Percentiles rank a stretch among this genome's conserved stretches.
Conservation (phyloP, 2,888 invertebrate genomes). For the Drosophila neotestacea region DNA sequence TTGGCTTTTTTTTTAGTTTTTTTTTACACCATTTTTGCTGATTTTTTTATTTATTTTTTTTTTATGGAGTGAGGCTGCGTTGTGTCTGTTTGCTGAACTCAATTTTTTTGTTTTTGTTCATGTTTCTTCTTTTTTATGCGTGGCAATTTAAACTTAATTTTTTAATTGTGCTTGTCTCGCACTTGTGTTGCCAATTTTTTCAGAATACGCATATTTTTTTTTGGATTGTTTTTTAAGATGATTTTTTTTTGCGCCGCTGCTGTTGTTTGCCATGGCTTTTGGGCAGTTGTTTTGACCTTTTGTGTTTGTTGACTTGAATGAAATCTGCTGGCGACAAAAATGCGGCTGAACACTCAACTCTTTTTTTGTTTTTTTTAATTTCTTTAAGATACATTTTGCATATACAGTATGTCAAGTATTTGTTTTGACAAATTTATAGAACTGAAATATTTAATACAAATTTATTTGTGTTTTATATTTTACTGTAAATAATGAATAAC, state of each 20-base stretch:
- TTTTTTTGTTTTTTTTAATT: slow-evolving; percentile 22
- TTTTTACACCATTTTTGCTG: slow-evolving; percentile 22
- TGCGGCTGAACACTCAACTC: slow-evolving; percentile 14
- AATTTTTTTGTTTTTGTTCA: slow-evolving; percentile 51
- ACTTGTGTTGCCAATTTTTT: slow-evolving; percentile 54
- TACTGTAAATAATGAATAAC: no score
- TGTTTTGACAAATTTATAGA: no score
- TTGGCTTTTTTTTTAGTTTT: slow-evolving; percentile 10
- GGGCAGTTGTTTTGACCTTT: slow-evolving; percentile 51
- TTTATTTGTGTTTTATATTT: no score
- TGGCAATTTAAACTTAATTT: slow-evolving; percentile 61
- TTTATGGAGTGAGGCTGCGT: slow-evolving; percentile 17
- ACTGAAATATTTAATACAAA: no score
- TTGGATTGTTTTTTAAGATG: slow-evolving; percentile 23
- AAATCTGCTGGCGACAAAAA: slow-evolving; percentile 19
- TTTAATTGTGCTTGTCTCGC: slow-evolving; percentile 69
- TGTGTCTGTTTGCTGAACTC: slow-evolving; percentile 56
- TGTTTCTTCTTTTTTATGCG: slow-evolving; percentile 57
- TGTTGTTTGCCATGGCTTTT: slow-evolving; percentile 49
- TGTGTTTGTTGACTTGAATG: slow-evolving; percentile 36
- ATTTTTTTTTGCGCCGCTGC: slow-evolving; percentile 14
- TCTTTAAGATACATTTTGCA: background rate
- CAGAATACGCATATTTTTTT: slow-evolving; percentile 56
- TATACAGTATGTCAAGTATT: background rate
- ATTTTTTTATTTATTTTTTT: slow-evolving; percentile 25